Base-by-base conservation (phyloP, 2,888 invertebrate genomes). In the Drosophila kanekoi region DNA sequence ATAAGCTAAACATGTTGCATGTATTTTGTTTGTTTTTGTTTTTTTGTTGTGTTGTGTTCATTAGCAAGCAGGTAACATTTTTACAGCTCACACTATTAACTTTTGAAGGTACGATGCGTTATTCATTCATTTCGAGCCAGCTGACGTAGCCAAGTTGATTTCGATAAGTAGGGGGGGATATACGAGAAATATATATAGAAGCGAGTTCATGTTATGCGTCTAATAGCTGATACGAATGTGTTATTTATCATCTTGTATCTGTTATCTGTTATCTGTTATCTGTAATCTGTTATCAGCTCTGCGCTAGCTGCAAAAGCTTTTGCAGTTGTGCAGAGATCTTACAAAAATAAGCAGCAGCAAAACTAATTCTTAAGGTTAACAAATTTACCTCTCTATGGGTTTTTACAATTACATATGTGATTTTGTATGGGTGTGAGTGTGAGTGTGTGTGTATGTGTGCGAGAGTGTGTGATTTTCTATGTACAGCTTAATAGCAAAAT, bases 31-130 rank as follows among this genome's bases (percentile, higher is more conserved):
- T 56, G 52, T 13, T 13, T 13, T 3, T 51, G 1, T 28, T 49
- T 10, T 37, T 37, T 14, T 13, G 6, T 23, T 6, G 1, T 28
- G 8, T 57, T 45, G 45, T 61, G 54, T 66, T 82, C 61, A 68
- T 65, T 89, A 85, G 90, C 84, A 92, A 92, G 92, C 91, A 92
- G 91, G 91, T 92, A 92, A 90, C 91, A 81, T 91, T 90, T 91
- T 91, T 92, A 91, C 91, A 92, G 91, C 92, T 92, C 91, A 85
- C 87, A 89, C 90, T 91, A 91, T 91, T 81, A 82, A 74, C 59
- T 79, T 28, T 28, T 88, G 84, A 84, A 91, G 92, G 91, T 91
- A 91, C 91, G 77, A 81, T 83, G 76, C 76, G 71, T 79, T 37
- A 43, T 58, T 38, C 28, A 28, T 33, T 53, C 16, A 37, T 33